Percentiles rank a stretch among this genome's conserved stretches.
Evolutionary conservation across 2,888 invertebrate genomes (phyloP).

Genomic region (Leucoma salicis): DNA sequence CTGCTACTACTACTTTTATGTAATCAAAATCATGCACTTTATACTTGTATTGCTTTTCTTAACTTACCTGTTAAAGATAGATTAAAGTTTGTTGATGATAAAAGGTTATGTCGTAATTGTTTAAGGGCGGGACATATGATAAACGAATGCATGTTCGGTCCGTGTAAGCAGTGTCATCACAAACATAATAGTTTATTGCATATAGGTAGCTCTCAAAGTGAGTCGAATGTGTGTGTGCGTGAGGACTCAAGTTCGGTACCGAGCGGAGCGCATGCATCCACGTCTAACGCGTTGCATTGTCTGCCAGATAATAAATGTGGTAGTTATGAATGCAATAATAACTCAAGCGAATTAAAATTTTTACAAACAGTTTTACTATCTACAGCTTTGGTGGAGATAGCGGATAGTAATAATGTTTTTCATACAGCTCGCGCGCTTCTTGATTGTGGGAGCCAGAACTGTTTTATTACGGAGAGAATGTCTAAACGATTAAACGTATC

Average conservation of each 20-base stretch:
- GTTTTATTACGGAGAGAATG: conserved; percentile 15
- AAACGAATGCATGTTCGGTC: conserved; percentile 8
- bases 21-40: conserved; percentile 2
- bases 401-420: conserved; percentile 13
- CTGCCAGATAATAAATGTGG: neutral
- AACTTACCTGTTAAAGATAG: conserved; percentile 4
- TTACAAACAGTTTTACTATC: conserved; percentile 18
- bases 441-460: conserved; percentile 25
- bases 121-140: conserved; percentile 6
- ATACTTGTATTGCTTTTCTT: neutral
- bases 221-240: neutral
- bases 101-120: conserved; percentile 9
- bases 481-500: conserved; percentile 12
- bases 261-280: neutral
- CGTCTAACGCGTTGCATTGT: neutral
- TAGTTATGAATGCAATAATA: neutral
- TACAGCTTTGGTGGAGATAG: conserved; percentile 23
- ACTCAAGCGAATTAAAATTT: neutral
- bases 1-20: neutral
- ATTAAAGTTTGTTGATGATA: conserved; percentile 5
- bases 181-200: conserved; percentile 12
- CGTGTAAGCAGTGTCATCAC: conserved; percentile 8
- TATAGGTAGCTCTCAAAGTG: neutral
- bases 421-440: conserved; percentile 18
- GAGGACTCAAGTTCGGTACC: neutral